Evolutionary conservation across 2,113 vertebrate genomes (phyloP), one percentile per base, ranked within the genome.

Genomic region (Epinephelus lanceolatus): DNA sequence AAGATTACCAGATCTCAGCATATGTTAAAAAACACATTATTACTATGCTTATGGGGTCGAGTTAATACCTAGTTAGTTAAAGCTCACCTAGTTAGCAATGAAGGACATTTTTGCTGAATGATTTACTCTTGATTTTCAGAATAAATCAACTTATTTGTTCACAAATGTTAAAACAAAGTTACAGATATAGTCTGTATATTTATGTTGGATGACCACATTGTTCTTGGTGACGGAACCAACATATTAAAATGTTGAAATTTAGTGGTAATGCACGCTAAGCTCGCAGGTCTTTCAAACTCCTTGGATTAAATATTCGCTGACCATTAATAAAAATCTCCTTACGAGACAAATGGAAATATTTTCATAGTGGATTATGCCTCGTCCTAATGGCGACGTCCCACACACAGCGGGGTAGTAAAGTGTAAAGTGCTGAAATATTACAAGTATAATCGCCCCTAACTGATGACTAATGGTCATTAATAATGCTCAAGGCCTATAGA

Each of bases 301-400:
- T 45, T 68, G 74, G 69, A 88, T 81, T 85, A 73, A 86, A 83
- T 42, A 30, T 55, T 82, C n/a, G 56, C 91, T 86, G 86, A 74
- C 91, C 94, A 95, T 96, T 95, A 75, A 96, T 95, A 96, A 62
- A 91, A 96, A 96, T 96, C 95, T 96, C 88, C 93, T 94, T 95
- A 84, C 90, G 56, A 94, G 89, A 91, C 90, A 95, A 95, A 96
- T 94, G 85, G 91, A 95, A 94, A 94, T 85, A 91, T 93, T 80
- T 89, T 87, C 91, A 90, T 90, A 92, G 92, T 40, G 88, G 96
- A 97, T 97, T 97, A 97, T 79, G 59, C 67, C 78, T 78, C 21
- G 2, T 86, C 88, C 94, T 96, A 95, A 95, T 96, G 94, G 94
- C 89, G 89, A 71, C 85, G 92, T 91, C 81, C 84, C 88, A 62